Evolutionary conservation across 1,140 invertebrate genomes (phyloP), one percentile per base, ranked within the genome.

Genomic region (Phenacoccus solenopsis): DNA sequence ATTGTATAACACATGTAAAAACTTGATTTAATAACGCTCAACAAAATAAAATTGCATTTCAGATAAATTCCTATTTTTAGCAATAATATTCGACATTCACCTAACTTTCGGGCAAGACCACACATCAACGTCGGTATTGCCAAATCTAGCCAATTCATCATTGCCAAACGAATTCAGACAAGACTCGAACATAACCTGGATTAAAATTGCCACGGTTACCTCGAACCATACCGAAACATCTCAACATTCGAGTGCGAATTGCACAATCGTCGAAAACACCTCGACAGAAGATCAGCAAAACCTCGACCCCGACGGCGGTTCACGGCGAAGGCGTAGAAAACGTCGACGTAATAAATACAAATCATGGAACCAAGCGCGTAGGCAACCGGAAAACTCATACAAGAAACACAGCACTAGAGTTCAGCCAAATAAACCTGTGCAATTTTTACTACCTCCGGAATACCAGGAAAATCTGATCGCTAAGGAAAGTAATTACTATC

Each of bases 381-480:
- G 59, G 12, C 9, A n/a, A 9, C 22, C 59, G 2, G 22, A 64
- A 1, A 4, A 64, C 25, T 64, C 59, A 7, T 16, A 38, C 12
- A 59, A 67, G 20, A 70, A 67, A 67, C 32, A 70, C 16, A 70
- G 61, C 30, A 70, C 24, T 12, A 64, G 70, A 59, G 70, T 64
- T 4, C 24, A 21, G 9, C 25, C n/a, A 16, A 20, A 28, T 24
- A 61, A 70, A 35, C 70, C 70, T 21, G 59, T 30, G 3, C 38
- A 49, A 49, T 49, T 49, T n/a, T 49, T 49, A n/a, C 12, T 49
- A 2, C 38, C 38, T 16, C 38, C 38, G 38, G 38, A 49, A 16
- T 49, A 9, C 16, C 5, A 49, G 2, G 38, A 49, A 49, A 49
- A 49, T 49, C 16, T 49, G 3, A 49, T 49, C 20, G 12, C 38